Base-by-base conservation (phyloP, 2,113 vertebrate genomes). In the Cepphus grylle region DNA sequence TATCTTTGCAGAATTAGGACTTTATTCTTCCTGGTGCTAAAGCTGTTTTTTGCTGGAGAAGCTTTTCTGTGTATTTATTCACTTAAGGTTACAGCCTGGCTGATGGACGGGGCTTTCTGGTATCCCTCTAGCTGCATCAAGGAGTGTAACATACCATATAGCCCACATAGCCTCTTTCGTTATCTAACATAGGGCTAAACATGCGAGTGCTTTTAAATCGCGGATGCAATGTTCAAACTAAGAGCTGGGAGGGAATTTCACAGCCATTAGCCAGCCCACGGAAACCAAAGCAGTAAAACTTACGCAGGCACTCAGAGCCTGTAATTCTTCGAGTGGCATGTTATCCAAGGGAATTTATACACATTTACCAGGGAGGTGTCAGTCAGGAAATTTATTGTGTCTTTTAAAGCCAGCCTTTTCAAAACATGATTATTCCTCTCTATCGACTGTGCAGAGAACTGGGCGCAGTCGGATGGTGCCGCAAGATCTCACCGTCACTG, bases 231-330 rank as follows among this genome's bases (percentile, higher is more conserved):
- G 50, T 58, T 88, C 88, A 73, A 3, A 32, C 67, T 42, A 82
- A 78, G 53, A 88, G 81, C 70, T 85, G 81, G 73, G 78, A 90
- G 67, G 71, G 88, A 66, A 92, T 95, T 93, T 94, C 79, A 90
- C 42, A 90, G 71, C 90, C 87, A 63, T 93, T 93, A 96, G 63
- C 76, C 55, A 42, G 61, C 87, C 62, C 26, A 25, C 3, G 1
- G 66, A 95, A 96, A 92, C 40, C 59, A 77, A 81, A 90, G 96
- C 88, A 47, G 59, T 93, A 88, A 93, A 94, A 81, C 29, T 76
- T 85, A 62, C 15, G 62, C n/a, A 66, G 83, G 87, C 81, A 66
- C 91, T 85, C 77, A 14, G 61, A 77, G 66, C 53, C 79, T 66
- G 45, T 79, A 94, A 85, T 90, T 91, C 78, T 93, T 52, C 0